phyloP scores from a whole-genome alignment of 2,113 vertebrate species.

The Halcyon senegalensis region DNA sequence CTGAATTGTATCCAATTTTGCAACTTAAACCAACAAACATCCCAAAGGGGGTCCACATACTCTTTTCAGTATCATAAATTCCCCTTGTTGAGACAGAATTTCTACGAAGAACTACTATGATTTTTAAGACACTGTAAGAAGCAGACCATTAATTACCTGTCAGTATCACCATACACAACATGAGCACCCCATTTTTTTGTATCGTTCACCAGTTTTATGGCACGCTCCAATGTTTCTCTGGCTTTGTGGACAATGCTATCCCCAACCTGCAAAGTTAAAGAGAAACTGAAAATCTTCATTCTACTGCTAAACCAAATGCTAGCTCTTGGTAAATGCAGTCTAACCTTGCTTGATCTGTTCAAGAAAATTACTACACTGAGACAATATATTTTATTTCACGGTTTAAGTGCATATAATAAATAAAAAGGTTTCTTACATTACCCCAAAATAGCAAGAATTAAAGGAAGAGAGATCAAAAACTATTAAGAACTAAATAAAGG shows the following conservation, averaged over 20 bases:
- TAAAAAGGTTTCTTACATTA: background rate
- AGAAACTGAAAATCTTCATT: slow-evolving; percentile 2
- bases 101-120: background rate
- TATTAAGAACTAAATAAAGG: background rate
- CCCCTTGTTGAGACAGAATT: background rate
- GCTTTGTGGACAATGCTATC: slow-evolving; percentile 99
- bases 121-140: background rate
- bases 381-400: background rate
- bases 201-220: slow-evolving; percentile 96
- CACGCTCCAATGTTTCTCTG: slow-evolving; percentile 95
- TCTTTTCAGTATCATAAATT: background rate
- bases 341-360: background rate
- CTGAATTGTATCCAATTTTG: background rate
- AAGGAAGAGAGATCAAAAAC: background rate
- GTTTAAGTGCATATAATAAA: background rate
- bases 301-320: background rate
- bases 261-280: slow-evolving; percentile 81
- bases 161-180: slow-evolving; percentile 96
- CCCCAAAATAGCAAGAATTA: background rate
- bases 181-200: slow-evolving; percentile 97
- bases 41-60: background rate
- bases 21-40: background rate
- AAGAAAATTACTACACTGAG: background rate
- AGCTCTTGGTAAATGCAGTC: background rate
- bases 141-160: slow-evolving; percentile 82